Conservation (phyloP, 2,113 vertebrate species). For the Aptenodytes patagonicus region DNA sequence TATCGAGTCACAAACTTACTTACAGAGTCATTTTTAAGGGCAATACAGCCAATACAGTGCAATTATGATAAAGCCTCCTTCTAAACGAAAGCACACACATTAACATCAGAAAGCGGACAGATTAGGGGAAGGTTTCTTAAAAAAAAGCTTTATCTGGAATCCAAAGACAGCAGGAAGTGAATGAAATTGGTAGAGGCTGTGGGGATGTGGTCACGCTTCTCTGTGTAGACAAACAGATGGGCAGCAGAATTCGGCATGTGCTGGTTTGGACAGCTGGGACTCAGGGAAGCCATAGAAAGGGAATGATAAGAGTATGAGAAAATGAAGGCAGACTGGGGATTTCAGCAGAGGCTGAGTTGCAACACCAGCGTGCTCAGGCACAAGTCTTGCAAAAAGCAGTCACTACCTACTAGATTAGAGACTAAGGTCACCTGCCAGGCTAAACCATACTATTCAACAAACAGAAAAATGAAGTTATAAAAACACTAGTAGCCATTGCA, state of each 20-base stretch:
- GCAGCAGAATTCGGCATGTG: constrained; percentile 19
- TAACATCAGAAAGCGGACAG: background rate
- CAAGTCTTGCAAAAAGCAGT: background rate
- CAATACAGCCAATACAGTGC: background rate
- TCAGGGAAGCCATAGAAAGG: background rate
- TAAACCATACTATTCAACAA: background rate
- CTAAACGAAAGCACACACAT: background rate
- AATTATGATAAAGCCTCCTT: background rate
- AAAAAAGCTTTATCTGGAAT: constrained; percentile 22
- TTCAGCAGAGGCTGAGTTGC: background rate
- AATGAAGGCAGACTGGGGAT: background rate
- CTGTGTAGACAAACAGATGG: constrained; percentile 43
- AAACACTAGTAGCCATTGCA: background rate
- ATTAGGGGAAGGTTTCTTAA: background rate
- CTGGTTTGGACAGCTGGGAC: constrained; percentile 27
- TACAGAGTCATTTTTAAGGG: background rate
- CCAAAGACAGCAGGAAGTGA: constrained; percentile 46
- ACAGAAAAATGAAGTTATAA: background rate
- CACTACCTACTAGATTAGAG: background rate
- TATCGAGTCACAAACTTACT: background rate
- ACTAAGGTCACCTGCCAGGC: fast-evolving
- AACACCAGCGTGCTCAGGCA: background rate
- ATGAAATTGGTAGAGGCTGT: constrained; percentile 51
- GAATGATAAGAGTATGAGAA: background rate
- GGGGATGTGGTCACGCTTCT: constrained; percentile 37